Conservation (phyloP, 2,888 invertebrate genomes). For the Lochmaea crataegi region DNA sequence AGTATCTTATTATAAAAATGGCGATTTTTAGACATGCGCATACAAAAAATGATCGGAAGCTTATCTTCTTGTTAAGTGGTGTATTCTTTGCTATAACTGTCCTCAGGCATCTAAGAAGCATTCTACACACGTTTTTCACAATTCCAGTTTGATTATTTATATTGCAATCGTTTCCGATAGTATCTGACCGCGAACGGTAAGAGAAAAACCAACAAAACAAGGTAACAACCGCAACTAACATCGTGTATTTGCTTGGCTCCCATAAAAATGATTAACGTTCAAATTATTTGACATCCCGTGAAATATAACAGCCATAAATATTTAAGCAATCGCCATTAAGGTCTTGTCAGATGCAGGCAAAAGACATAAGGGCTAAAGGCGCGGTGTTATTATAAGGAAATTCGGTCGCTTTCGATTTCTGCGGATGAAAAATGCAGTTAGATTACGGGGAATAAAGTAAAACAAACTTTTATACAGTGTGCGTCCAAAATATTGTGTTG, state of each 20-base stretch:
- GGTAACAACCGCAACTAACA: conserved; percentile 24
- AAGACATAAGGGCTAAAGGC: conserved; percentile 43
- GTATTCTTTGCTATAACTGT: too few relatives aligned
- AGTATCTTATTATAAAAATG: too few relatives aligned
- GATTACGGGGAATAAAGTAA: background rate
- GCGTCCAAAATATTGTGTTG: too few relatives aligned
- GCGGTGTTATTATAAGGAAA: conserved; percentile 37
- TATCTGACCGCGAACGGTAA: background rate
- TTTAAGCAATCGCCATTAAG: conserved; percentile 45
- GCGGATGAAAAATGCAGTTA: background rate
- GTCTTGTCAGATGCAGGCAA: conserved; percentile 40
- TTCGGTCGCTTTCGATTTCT: conserved; percentile 2
- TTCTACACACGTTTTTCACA: too few relatives aligned
- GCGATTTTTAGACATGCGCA: too few relatives aligned
- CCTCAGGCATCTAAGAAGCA: too few relatives aligned
- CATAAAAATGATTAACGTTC: conserved; percentile 50
- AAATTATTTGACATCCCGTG: conserved; percentile 46
- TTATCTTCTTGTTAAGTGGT: too few relatives aligned
- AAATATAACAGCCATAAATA: conserved; percentile 48
- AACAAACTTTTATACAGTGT: background rate
- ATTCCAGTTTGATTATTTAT: background rate
- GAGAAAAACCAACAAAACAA: conserved; percentile 15
- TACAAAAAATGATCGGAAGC: too few relatives aligned
- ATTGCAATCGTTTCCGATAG: background rate
- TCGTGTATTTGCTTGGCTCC: conserved; percentile 27